Evolutionary conservation across 2,797 vertebrate genomes (phyloP).

Genomic region (Sebastes flavidus): DNA sequence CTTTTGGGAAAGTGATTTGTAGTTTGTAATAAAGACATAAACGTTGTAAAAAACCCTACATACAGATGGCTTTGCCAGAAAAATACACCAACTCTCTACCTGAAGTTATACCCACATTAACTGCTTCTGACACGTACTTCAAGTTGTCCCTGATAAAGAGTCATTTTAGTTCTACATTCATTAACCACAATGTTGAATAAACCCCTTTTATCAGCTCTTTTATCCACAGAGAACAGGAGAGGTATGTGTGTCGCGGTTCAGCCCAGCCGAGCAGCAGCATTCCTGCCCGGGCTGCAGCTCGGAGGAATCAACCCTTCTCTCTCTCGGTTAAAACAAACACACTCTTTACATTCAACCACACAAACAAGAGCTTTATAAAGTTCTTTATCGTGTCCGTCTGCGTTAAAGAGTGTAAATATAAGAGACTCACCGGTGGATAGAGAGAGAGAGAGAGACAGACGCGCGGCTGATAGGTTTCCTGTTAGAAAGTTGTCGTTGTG

Average conservation of each 20-base stretch:
- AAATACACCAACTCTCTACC: constrained; percentile 24
- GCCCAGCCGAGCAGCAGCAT: constrained; percentile 49
- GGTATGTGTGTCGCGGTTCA: not conserved
- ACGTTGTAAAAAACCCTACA: constrained; percentile 2
- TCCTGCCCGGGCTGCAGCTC: constrained; percentile 25
- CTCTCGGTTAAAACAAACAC: constrained; percentile 43
- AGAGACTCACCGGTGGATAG: constrained; percentile 60
- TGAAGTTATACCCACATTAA: constrained; percentile 9
- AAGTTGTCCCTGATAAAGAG: not conserved
- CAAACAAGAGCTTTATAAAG: not conserved
- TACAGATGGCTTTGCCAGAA: constrained; percentile 15
- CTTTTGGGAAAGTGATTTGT: constrained; percentile 43
- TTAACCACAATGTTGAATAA: not conserved
- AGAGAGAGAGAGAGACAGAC: constrained; percentile 46
- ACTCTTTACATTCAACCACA: not conserved
- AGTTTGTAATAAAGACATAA: constrained; percentile 12
- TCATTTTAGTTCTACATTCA: not conserved
- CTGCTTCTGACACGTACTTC: not conserved
- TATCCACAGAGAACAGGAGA: not conserved
- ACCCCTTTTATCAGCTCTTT: not conserved
- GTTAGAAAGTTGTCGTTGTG: constrained; percentile 80
- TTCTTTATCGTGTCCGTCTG: not conserved
- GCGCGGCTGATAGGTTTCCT: constrained; percentile 70
- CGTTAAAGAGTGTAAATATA: not conserved
- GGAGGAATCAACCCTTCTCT: not conserved